phyloP scores from a whole-genome alignment of 2,113 vertebrate genomes.

The Chrysemys picta region DNA sequence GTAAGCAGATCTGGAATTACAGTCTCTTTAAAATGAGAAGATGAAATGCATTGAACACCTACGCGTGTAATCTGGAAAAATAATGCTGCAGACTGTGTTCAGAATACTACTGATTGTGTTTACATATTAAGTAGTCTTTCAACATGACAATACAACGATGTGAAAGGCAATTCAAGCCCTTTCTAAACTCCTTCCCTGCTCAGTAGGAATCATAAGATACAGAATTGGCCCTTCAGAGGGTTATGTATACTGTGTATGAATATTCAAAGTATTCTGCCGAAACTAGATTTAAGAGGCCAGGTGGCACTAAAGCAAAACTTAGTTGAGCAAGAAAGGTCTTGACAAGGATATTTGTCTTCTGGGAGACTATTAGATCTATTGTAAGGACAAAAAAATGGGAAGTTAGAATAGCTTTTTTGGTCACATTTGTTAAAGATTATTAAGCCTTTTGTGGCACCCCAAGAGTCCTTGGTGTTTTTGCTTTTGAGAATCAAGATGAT shows the following conservation, averaged over 20 bases:
- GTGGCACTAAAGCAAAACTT: not conserved
- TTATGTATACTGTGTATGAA: constrained; percentile 33
- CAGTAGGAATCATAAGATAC: constrained; percentile 39
- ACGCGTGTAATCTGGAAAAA: not conserved
- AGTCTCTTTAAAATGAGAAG: constrained; percentile 28
- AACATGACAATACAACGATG: not conserved
- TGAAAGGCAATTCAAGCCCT: not conserved
- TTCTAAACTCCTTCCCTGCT: constrained; percentile 6
- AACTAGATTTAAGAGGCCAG: constrained; percentile 19
- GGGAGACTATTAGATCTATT: not conserved
- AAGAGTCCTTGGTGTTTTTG: not conserved
- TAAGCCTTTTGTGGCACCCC: not conserved
- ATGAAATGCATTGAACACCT: constrained; percentile 1
- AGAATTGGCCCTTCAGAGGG: constrained; percentile 3
- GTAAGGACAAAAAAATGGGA: not conserved
- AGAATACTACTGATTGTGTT: not conserved
- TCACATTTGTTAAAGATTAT: not conserved
- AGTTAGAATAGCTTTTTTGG: not conserved
- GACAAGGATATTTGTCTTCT: not conserved
- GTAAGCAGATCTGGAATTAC: constrained; percentile 38
- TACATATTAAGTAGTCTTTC: constrained; percentile 15
- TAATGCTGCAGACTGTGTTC: not conserved
- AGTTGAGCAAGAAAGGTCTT: constrained; percentile 34
- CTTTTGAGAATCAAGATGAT: not conserved
- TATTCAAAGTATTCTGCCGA: constrained; percentile 53